Base-by-base conservation (phyloP, 2,797 vertebrate genomes). In the Agapornis canus region DNA sequence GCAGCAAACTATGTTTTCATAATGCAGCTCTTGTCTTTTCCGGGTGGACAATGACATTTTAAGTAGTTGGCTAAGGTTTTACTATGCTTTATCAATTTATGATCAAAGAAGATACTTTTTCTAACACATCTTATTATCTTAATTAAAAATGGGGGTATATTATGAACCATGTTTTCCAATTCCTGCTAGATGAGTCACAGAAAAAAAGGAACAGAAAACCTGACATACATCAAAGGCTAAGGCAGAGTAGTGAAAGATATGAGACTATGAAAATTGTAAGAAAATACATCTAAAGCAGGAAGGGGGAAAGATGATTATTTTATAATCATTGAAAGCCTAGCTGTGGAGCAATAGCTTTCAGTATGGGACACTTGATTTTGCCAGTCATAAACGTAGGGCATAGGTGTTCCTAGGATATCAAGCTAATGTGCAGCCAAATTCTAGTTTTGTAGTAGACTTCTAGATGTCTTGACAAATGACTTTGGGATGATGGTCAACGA, bases 31-130 rank as follows among this genome's bases (percentile, higher is more conserved):
- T 79, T 63, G 25, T 91, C 13, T 89, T 93, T 68, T 75, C 59
- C 86, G 29, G 51, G 37, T 66, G n/a, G 65, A 90, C 84, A 70
- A 72, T 77, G 54, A 65, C 22, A 90, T 91, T 93, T 91, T 93
- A 91, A 88, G 82, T 64, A 90, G 40, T 21, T 86, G 68, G 72
- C 18, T 78, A 80, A 94, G 60, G 77, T 31, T 90, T 86, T 81
- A 4, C 16, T 76, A 7, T 73, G 43, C 9, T 92, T 95, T 93
- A 85, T 87, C 65, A 88, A 91, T 77, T 90, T 91, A 35, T 59
- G 73, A 96, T 96, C 73, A 96, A 92, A 95, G 66, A 29, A 82
- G 13, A 68, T 51, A 42, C 13, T 7, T 96, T 92, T 92, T 63
- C 16, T 76, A 84, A 47, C 83, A 75, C 47, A 60, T 68, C 82